Base-by-base conservation (phyloP, 2,888 invertebrate species). In the Holacanthella duospinosa region DNA sequence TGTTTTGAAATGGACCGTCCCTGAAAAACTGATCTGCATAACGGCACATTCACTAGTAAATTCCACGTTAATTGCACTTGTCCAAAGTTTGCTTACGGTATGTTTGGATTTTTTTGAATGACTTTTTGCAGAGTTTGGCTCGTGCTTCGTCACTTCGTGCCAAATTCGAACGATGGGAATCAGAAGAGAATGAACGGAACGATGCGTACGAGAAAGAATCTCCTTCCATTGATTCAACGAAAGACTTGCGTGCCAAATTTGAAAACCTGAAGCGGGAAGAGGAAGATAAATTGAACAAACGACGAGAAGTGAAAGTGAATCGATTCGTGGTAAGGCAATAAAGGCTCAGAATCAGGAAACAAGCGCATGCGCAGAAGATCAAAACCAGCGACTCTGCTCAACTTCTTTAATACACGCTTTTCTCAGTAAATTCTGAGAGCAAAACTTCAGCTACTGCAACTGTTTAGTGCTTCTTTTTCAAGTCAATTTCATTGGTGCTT, bases 151-250 rank as follows among this genome's bases (percentile, higher is more conserved):
- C 87, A 68, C 81, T 93, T 75, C 84, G 89, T 73, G 89, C 86
- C 66, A 89, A 91, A 76, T 93, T 93, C 79, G 93, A 93, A 78
- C 83, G 86, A 75, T 92, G 92, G 92, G 86, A 87, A 75, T 24
- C 80, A 80, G 66, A 80, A 81, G 12, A 69, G 68, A 63, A 65
- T 60, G 48, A 57, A 29, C 55, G 61, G 43, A 66, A 64, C 28
- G 43, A 56, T 24, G 29, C 43, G 44, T 60, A 43, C 28, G 54
- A 59, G 55, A 61, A 57, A 44, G 55, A 56, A 44, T 28, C 59
- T 27, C 36, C 44, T 19, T 54, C 57, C 26, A 85, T 89, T 62
- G 94, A 94, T 75, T 89, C 90, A 25, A 89, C 94, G 59, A 89
- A 84, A 70, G 81, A 79, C 77, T 83, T 93, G 73, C 85, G 90